These are phyloP conservation scores for Brachionichthys hirsutus DNA, from an alignment of 2,113 vertebrate genomes.

Conservation along the genomic window DNA sequence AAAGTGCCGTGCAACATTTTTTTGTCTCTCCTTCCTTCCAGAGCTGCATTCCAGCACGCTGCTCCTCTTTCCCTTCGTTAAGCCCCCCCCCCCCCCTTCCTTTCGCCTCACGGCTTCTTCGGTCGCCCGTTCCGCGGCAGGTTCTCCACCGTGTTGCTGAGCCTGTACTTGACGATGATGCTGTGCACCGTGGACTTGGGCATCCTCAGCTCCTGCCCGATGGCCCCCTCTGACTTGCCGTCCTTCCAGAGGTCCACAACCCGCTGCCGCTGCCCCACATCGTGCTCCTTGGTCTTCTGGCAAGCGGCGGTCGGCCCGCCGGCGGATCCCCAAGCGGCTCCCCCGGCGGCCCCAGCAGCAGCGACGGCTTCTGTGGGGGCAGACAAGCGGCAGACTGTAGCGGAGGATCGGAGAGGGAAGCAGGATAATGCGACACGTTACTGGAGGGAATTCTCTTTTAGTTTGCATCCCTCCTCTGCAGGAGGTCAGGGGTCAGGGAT, in stretches of 20 bases:
- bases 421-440: slow-evolving; percentile 70
- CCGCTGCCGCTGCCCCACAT: slow-evolving; percentile 81
- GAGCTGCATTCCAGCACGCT: slow-evolving; percentile 32
- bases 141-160: slow-evolving; percentile 85
- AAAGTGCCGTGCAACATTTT: slow-evolving; percentile 36
- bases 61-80: neutral
- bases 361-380: slow-evolving; percentile 77
- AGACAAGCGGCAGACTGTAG: slow-evolving; percentile 85
- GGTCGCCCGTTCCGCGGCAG: slow-evolving; percentile 80
- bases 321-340: slow-evolving; percentile 53
- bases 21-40: slow-evolving; percentile 16
- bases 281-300: slow-evolving; percentile 85
- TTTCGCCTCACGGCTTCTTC: slow-evolving; percentile 80
- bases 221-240: slow-evolving; percentile 82
- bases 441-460: slow-evolving; percentile 54
- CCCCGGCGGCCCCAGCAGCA: slow-evolving; percentile 63
- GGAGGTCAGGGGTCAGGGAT: slow-evolving; percentile 36
- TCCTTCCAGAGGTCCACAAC: slow-evolving; percentile 86
- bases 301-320: slow-evolving; percentile 62
- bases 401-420: slow-evolving; percentile 75
- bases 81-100: neutral
- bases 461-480: slow-evolving; percentile 32
- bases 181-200: slow-evolving; percentile 84
- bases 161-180: slow-evolving; percentile 83
- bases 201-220: slow-evolving; percentile 81